Evolutionary conservation across 2,797 vertebrate species (phyloP).

Genomic region (Pangasius krempfi): DNA sequence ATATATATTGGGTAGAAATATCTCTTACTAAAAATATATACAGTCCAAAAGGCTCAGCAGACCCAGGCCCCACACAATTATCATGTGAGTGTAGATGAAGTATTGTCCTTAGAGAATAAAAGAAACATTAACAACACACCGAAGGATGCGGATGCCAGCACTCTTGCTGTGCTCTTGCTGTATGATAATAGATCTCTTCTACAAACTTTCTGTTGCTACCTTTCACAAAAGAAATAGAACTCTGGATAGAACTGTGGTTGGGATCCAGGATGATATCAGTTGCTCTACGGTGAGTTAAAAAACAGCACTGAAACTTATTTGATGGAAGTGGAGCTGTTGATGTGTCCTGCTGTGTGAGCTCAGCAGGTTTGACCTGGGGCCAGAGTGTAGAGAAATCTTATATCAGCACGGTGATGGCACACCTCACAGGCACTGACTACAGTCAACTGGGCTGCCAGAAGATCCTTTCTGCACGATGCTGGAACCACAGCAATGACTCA

Average conservation of each 20-base stretch:
- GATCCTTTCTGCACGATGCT: conserved; percentile 44
- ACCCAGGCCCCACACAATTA: neutral
- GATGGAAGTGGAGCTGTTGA: conserved; percentile 38
- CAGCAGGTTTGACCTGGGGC: conserved; percentile 28
- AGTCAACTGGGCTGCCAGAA: conserved; percentile 37
- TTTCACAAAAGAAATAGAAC: neutral
- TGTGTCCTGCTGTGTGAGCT: conserved; percentile 33
- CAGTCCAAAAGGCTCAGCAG: neutral
- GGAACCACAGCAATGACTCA: conserved; percentile 53
- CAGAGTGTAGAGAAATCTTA: conserved; percentile 32
- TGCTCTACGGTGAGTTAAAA: neutral
- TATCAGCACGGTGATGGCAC: conserved; percentile 36
- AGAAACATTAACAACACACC: neutral
- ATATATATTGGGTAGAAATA: conserved; percentile 26
- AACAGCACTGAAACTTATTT: conserved; percentile 9
- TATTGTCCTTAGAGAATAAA: neutral
- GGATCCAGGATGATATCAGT: neutral
- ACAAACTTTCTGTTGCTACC: neutral
- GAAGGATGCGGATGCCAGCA: neutral
- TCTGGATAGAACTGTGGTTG: neutral
- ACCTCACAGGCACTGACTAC: conserved; percentile 25
- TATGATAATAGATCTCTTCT: neutral
- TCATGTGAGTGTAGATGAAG: neutral
- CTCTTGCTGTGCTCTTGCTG: neutral
- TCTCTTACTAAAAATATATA: conserved; percentile 16